Evolutionary conservation across 2,888 invertebrate species (phyloP).

Genomic region (Tanypteryx hageni): DNA sequence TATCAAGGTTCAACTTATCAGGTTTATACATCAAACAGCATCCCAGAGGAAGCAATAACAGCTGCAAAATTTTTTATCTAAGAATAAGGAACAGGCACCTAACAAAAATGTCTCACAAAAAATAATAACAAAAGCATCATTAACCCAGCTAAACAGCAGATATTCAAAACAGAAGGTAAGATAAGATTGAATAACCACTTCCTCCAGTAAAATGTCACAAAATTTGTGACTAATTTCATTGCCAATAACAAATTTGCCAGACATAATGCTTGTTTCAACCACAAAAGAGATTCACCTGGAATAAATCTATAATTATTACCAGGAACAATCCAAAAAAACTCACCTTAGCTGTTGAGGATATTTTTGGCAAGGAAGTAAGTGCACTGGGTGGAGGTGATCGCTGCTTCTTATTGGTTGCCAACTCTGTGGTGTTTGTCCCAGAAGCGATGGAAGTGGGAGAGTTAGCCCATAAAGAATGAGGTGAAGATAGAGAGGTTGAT

Average conservation of each 20-base stretch:
- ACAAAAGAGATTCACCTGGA: slow-evolving; percentile 21
- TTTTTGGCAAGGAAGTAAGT: slow-evolving; percentile 36
- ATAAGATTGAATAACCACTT: neutral
- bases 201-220: neutral
- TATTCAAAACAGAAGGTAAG: neutral
- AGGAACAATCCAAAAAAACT: slow-evolving; percentile 3
- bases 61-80: too few relatives aligned
- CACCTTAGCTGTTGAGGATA: slow-evolving; percentile 41
- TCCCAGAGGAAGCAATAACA: too few relatives aligned
- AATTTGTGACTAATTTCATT: neutral
- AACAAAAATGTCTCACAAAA: too few relatives aligned
- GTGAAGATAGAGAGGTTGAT: slow-evolving; percentile 20
- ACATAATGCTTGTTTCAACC: neutral
- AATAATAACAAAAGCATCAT: too few relatives aligned
- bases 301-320: slow-evolving; percentile 18
- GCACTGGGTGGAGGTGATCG: slow-evolving; percentile 20
- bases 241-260: neutral
- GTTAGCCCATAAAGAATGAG: slow-evolving; percentile 1
- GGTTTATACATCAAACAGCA: too few relatives aligned
- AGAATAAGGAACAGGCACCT: too few relatives aligned
- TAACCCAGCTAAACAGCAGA: neutral
- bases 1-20: too few relatives aligned
- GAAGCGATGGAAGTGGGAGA: neutral
- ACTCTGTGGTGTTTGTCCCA: neutral
- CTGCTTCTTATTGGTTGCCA: neutral